Conservation (phyloP, 2,797 vertebrate genomes). For the Brachyalestes nurse region DNA sequence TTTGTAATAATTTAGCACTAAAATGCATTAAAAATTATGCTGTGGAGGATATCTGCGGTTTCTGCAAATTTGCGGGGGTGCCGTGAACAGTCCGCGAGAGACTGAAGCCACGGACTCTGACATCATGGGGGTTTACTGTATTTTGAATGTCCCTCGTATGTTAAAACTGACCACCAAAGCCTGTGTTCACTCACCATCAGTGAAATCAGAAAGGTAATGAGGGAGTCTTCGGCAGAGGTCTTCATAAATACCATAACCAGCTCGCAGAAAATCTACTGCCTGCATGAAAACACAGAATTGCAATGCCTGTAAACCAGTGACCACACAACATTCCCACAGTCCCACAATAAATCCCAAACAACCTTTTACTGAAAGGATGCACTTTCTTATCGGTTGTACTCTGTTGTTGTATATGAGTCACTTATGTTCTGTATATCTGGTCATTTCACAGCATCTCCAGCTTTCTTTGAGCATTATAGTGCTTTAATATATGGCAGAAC, state of each 20-base stretch:
- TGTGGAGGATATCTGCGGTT: no score
- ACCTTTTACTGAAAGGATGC: no score
- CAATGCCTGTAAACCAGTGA: neutral
- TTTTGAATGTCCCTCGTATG: neutral
- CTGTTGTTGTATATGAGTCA: no score
- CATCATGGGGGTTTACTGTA: no score
- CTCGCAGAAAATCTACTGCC: conserved; percentile 83
- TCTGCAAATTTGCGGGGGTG: no score
- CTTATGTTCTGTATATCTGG: neutral
- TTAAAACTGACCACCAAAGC: neutral
- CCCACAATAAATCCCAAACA: no score
- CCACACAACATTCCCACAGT: no score
- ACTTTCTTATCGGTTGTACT: no score
- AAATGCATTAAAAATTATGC: no score
- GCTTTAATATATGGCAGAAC: neutral
- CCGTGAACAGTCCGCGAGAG: no score
- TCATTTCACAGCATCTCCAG: neutral
- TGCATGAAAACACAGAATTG: conserved; percentile 54
- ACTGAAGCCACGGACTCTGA: no score
- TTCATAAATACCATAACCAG: conserved; percentile 88
- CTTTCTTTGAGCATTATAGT: neutral
- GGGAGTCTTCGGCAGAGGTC: conserved; percentile 89
- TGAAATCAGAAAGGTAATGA: conserved; percentile 92
- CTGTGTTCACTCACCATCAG: conserved; percentile 83
- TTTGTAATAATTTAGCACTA: no score